These are phyloP conservation scores for Oscheius sp. DNA, from an alignment of 2,888 invertebrate genomes.

Conservation along the genomic window DNA sequence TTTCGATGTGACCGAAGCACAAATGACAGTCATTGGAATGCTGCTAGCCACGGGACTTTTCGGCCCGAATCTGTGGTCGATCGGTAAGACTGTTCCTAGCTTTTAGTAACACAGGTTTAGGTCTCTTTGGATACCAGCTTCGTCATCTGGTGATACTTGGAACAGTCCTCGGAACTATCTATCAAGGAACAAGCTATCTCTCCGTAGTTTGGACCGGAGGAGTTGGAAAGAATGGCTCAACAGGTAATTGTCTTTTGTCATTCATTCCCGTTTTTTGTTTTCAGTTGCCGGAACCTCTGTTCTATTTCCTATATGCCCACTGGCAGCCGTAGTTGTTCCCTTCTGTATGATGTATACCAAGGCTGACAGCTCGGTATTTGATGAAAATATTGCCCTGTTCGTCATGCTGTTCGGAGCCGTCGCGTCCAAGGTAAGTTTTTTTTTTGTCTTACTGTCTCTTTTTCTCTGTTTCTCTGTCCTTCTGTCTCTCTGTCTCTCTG, in stretches of 20 bases:
- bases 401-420: constrained; percentile 95
- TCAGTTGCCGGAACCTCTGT: constrained; percentile 79
- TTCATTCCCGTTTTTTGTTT: constrained; percentile 42
- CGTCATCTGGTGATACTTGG: constrained; percentile 70
- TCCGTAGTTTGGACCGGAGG: constrained; percentile 81
- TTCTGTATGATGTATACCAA: constrained; percentile 93
- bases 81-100: constrained; percentile 13
- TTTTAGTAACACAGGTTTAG: constrained; percentile 2
- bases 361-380: constrained; percentile 78
- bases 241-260: constrained; percentile 74
- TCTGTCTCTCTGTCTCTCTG: no score
- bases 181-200: constrained; percentile 72
- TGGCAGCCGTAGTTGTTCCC: constrained; percentile 88
- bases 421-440: constrained; percentile 78
- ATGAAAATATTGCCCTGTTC: constrained; percentile 90
- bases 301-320: constrained; percentile 92
- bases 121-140: constrained; percentile 65
- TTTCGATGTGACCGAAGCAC: constrained; percentile 97
- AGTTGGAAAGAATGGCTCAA: constrained; percentile 97
- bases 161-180: constrained; percentile 61
- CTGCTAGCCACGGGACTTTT: constrained; percentile 88
- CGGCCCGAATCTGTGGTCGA: constrained; percentile 80
- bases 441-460: background rate
- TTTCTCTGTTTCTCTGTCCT: no score
- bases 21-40: constrained; percentile 89